These are phyloP conservation scores for Vultur gryphus DNA, from an alignment of 2,797 vertebrate species.

Conservation along the genomic window DNA sequence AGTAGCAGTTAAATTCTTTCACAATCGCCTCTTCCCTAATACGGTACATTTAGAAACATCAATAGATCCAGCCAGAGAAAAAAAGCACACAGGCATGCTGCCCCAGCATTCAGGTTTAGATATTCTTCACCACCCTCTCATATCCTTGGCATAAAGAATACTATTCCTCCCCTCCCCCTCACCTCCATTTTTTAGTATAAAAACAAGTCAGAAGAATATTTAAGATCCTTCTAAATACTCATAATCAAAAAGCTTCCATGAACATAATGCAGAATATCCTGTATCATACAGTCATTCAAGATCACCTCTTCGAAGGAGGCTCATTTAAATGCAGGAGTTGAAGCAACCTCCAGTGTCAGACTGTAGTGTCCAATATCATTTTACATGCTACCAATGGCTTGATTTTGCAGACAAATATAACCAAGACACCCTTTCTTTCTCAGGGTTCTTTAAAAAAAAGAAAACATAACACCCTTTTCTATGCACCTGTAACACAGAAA, in stretches of 20 bases:
- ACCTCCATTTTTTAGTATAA: neutral
- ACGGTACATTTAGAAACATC: neutral
- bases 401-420: conserved; percentile 61
- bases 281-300: neutral
- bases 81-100: neutral
- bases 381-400: conserved; percentile 50
- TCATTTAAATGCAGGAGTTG: conserved; percentile 73
- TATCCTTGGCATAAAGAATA: neutral
- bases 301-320: conserved; percentile 48
- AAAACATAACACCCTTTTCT: neutral
- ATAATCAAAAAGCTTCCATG: neutral
- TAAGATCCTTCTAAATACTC: neutral
- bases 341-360: conserved; percentile 65
- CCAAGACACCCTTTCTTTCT: neutral
- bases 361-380: conserved; percentile 57
- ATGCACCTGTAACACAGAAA: neutral
- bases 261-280: conserved; percentile 25
- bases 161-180: neutral
- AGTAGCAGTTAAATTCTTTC: neutral
- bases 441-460: neutral
- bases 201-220: neutral
- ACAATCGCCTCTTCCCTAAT: neutral
- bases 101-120: neutral
- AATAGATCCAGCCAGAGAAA: neutral
- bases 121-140: neutral